phyloP scores from a whole-genome alignment of 1,140 invertebrate genomes.

The Aphelenchoides fujianensis region DNA sequence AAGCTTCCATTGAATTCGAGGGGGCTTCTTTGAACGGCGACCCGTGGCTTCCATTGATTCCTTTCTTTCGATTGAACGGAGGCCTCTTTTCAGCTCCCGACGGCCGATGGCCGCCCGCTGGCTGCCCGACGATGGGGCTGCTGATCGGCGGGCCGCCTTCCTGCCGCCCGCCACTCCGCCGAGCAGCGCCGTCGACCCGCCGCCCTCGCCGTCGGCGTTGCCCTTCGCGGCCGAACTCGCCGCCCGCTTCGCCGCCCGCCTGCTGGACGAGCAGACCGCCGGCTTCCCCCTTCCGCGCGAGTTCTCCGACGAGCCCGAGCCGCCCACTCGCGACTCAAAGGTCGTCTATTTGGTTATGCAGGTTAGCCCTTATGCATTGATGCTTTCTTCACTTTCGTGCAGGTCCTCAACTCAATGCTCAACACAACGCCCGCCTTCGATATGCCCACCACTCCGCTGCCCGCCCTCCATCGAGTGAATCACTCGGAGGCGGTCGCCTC shows the following conservation, averaged over 20 bases:
- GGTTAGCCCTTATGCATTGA: too few relatives aligned
- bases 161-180: background rate
- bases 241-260: background rate
- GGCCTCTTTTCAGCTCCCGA: background rate
- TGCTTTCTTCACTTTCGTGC: too few relatives aligned
- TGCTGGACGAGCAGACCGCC: background rate
- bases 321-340: background rate
- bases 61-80: too few relatives aligned
- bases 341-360: conserved; percentile 21
- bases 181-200: background rate
- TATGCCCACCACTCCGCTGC: background rate
- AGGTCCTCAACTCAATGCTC: conserved; percentile 9
- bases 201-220: background rate
- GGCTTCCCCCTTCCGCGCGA: too few relatives aligned
- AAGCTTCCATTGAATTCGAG: background rate
- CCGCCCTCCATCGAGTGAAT: background rate
- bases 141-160: too few relatives aligned
- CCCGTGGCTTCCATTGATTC: too few relatives aligned
- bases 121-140: background rate
- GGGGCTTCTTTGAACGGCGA: too few relatives aligned
- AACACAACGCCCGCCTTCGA: conserved; percentile 19
- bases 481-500: background rate
- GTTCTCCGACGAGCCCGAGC: background rate
- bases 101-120: background rate
- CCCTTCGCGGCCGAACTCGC: conserved; percentile 3